phyloP scores from a whole-genome alignment of 2,888 invertebrate genomes.

The Lutraria lutraria region DNA sequence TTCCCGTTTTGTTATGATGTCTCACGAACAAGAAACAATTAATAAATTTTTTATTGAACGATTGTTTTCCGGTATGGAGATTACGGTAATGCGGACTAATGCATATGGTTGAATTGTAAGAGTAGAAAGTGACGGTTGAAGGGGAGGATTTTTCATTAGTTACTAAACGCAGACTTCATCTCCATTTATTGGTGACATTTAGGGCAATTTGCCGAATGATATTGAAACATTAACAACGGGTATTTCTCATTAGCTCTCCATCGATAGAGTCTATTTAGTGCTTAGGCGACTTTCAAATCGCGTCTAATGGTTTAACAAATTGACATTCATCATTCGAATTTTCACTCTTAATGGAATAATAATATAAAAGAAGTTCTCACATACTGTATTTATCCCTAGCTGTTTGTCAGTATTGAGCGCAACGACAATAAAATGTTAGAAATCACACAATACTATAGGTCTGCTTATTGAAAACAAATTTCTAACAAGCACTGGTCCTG shows the following conservation, averaged over 20 bases:
- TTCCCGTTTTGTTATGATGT: conserved; percentile 69
- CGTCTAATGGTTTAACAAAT: conserved; percentile 50
- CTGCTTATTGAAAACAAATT: too few species aligned
- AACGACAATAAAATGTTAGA: too few species aligned
- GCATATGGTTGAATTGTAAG: conserved; percentile 51
- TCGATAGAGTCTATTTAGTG: conserved; percentile 45
- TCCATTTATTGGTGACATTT: conserved; percentile 65
- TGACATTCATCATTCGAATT: conserved; percentile 61
- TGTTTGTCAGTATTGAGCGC: neutral
- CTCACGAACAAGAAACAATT: conserved; percentile 69
- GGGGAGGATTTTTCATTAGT: conserved; percentile 67
- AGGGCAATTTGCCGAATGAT: conserved; percentile 55
- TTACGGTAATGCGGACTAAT: conserved; percentile 70
- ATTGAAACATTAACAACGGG: conserved; percentile 60
- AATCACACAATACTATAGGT: too few species aligned
- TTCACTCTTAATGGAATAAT: conserved; percentile 50
- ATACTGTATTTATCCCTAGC: conserved; percentile 13
- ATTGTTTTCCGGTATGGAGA: conserved; percentile 63
- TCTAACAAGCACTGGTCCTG: too few species aligned
- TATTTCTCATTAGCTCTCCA: conserved; percentile 56
- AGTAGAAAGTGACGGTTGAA: conserved; percentile 55
- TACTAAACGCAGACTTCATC: conserved; percentile 66
- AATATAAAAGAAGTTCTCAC: conserved; percentile 45
- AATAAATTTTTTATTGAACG: conserved; percentile 72
- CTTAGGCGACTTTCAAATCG: conserved; percentile 45